Evolutionary conservation across 2,797 vertebrate species (phyloP), one percentile per base, ranked within the genome.

Genomic region (Hemibagrus guttatus): DNA sequence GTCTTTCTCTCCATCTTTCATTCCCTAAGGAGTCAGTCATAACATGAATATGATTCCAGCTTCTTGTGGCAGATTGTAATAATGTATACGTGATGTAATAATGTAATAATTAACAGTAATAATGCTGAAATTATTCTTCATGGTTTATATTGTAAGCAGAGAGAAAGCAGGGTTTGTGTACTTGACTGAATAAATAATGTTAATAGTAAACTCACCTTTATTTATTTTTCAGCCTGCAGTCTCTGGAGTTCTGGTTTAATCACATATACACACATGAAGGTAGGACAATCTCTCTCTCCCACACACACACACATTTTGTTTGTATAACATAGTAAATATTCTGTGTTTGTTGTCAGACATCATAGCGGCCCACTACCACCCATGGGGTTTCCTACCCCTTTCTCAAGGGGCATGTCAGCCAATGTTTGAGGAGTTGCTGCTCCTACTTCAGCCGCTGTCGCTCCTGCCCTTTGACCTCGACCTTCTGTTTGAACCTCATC

Each of bases 221-320:
- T 85, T n/a, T 84, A 3, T 85, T 35, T 94, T 95, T 86, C 94
- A 99, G 98, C 92, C 94, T 98, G 88, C 96, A 96, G 64, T 98
- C 97, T 84, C 92, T 99, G 95, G 98, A 99, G 68, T 98, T 99
- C 94, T 99, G 98, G 98, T 97, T 99, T 91, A 97, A 95, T 91
- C 97, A 99, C 89, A 96, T 99, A 49, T 96, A 98, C 91, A 97
- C 96, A 82, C 98, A 98, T 46, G 98, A 99, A 97, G 98, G 98
- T 99, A 94, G 91, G 90, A 46, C 14, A 28, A 35, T 49, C 17
- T 2, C 23, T 58, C 31, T 2, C 26, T 0, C 4, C 31, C 17
- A 35, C 14, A 13, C 19, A 56, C 42, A 31, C 19, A 42, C 23
- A 2, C 0, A 21, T 31, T 31, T 28, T 28, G 14, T 61, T 75